Conservation (phyloP, 2,113 vertebrate species). For the Mugil cephalus region DNA sequence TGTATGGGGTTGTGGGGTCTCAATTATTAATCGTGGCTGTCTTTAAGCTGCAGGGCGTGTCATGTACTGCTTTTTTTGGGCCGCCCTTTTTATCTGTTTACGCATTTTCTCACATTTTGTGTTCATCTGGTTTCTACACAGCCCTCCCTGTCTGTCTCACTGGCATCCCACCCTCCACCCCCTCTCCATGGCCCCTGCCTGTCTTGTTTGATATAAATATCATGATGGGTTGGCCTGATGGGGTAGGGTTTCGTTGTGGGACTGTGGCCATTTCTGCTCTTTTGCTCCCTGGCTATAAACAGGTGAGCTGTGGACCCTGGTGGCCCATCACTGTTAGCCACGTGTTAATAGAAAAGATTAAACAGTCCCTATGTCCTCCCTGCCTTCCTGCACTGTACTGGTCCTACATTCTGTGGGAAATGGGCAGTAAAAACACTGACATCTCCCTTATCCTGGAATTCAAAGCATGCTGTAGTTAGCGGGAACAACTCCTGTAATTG, state of each 20-base stretch:
- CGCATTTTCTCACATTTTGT: constrained; percentile 17
- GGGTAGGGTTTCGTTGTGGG: constrained; percentile 73
- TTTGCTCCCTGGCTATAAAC: constrained; percentile 75
- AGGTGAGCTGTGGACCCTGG: constrained; percentile 69
- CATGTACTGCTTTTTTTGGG: background rate
- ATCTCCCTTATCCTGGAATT: constrained; percentile 74
- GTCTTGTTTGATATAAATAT: constrained; percentile 81
- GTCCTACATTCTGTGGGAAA: constrained; percentile 38
- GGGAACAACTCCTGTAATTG: constrained; percentile 62
- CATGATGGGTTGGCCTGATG: constrained; percentile 49
- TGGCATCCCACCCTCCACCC: constrained; percentile 47
- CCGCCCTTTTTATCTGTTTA: constrained; percentile 6
- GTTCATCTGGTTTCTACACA: constrained; percentile 17
- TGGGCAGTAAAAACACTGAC: constrained; percentile 59
- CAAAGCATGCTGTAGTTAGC: constrained; percentile 64
- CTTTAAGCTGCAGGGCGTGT: background rate
- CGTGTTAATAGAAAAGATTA: constrained; percentile 64
- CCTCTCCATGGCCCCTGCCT: constrained; percentile 61
- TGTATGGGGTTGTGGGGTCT: background rate
- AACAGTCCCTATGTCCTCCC: background rate
- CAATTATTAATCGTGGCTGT: background rate
- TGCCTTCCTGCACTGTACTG: constrained; percentile 15
- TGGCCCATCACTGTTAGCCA: constrained; percentile 39
- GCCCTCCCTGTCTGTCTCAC: constrained; percentile 23
- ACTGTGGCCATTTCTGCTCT: constrained; percentile 64